phyloP scores from a whole-genome alignment of 2,797 vertebrate species.

The Protonibea diacanthus region DNA sequence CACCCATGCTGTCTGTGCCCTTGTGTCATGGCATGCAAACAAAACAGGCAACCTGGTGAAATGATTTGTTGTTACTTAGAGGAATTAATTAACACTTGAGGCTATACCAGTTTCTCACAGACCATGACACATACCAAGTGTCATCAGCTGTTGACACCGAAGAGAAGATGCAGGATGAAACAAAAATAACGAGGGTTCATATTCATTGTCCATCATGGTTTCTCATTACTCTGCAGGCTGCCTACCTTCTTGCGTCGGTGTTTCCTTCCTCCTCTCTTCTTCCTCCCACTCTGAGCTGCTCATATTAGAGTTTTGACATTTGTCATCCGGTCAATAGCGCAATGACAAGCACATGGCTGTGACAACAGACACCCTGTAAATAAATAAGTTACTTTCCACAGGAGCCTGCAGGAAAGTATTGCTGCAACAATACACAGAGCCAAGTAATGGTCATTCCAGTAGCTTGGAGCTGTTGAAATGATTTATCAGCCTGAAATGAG shows the following conservation, averaged over 20 bases:
- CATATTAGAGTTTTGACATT: not conserved
- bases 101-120: not conserved
- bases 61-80: not conserved
- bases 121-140: not conserved
- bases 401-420: not conserved
- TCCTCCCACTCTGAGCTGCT: not conserved
- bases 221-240: not conserved
- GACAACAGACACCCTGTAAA: not conserved
- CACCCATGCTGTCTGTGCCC: too few species aligned
- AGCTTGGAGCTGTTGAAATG: not conserved
- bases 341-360: not conserved
- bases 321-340: too few species aligned
- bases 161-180: not conserved
- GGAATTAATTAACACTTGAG: not conserved
- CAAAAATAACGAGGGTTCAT: not conserved
- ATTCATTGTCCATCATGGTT: not conserved
- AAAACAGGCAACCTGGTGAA: not conserved
- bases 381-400: not conserved
- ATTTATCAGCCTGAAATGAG: slow-evolving; percentile 47
- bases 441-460: not conserved
- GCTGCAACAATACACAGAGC: too few species aligned
- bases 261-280: not conserved
- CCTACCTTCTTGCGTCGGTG: not conserved
- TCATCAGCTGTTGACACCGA: not conserved
- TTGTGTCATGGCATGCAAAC: too few species aligned